Conservation (phyloP, 2,888 invertebrate species). For the Pollenia labialis region DNA sequence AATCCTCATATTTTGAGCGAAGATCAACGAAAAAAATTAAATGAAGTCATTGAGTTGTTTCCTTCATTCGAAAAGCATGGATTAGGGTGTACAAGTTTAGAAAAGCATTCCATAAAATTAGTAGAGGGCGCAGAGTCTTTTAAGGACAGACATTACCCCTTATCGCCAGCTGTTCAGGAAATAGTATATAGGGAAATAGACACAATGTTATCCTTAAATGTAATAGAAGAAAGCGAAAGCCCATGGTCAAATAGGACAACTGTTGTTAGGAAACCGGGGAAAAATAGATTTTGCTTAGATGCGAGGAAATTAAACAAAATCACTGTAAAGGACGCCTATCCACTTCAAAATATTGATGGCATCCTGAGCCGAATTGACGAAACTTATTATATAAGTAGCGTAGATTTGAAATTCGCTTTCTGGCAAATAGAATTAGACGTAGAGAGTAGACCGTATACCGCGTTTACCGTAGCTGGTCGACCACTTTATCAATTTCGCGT, state of each 20-base stretch:
- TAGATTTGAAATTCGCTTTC: conserved; percentile 69
- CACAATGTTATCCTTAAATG: conserved; percentile 76
- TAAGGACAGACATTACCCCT: conserved; percentile 71
- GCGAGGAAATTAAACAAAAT: conserved; percentile 67
- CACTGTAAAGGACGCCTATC: conserved; percentile 42
- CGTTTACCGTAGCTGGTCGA: conserved; percentile 49
- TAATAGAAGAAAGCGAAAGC: conserved; percentile 77
- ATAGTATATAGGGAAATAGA: conserved; percentile 76
- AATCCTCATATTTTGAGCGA: too few species aligned
- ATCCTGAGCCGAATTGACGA: conserved; percentile 72
- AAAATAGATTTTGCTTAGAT: conserved; percentile 76
- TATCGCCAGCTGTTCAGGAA: conserved; percentile 69
- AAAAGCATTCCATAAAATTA: conserved; percentile 63
- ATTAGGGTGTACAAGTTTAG: background rate
- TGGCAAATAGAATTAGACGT: conserved; percentile 58
- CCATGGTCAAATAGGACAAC: conserved; percentile 77
- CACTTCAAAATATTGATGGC: conserved; percentile 51
- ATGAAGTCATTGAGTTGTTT: too few species aligned
- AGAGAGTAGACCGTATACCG: conserved; percentile 37
- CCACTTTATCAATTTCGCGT: conserved; percentile 43
- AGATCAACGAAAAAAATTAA: too few species aligned
- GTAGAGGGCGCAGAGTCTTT: conserved; percentile 59
- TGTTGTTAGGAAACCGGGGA: conserved; percentile 75
- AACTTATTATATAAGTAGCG: conserved; percentile 75
- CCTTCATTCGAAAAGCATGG: too few species aligned